Percentiles rank a stretch among this genome's conserved stretches.
These are phyloP conservation scores for Autographa pulchrina DNA, from an alignment of 2,888 invertebrate species.

Conservation along the genomic window DNA sequence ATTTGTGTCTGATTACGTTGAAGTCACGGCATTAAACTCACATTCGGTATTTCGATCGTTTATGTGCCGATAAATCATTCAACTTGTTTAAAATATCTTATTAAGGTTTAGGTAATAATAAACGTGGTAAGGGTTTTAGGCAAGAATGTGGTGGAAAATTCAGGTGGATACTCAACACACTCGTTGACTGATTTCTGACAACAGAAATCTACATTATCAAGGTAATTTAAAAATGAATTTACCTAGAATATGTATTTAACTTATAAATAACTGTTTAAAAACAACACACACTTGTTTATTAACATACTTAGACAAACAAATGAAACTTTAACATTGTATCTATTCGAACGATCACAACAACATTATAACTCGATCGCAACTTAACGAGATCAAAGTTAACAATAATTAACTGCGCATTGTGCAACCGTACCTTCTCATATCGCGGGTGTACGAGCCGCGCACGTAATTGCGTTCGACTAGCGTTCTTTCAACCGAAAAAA, in stretches of 20 bases:
- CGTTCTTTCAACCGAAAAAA: constrained; percentile 87
- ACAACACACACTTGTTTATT: too few species aligned
- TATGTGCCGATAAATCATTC: constrained; percentile 56
- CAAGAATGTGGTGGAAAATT: background rate
- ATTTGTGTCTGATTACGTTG: constrained; percentile 49
- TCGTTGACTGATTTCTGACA: too few species aligned
- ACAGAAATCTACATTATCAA: too few species aligned
- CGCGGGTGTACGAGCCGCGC: constrained; percentile 76
- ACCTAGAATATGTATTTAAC: too few species aligned
- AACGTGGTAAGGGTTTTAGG: constrained; percentile 2
- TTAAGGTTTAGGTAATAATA: constrained; percentile 19
- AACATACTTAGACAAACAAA: too few species aligned
- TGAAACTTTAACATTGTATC: too few species aligned
- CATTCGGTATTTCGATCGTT: constrained; percentile 54
- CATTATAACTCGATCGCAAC: background rate
- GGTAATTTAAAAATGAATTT: too few species aligned
- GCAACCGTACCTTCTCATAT: constrained; percentile 66
- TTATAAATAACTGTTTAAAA: too few species aligned
- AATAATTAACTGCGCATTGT: constrained; percentile 54
- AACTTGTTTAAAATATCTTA: constrained; percentile 36
- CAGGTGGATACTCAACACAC: too few species aligned
- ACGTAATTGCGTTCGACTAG: constrained; percentile 86
- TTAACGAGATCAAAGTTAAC: constrained; percentile 25
- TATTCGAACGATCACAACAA: background rate
- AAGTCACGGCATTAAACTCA: constrained; percentile 58